Base-by-base conservation (phyloP, 2,888 invertebrate genomes). In the Lobophora halterata region DNA sequence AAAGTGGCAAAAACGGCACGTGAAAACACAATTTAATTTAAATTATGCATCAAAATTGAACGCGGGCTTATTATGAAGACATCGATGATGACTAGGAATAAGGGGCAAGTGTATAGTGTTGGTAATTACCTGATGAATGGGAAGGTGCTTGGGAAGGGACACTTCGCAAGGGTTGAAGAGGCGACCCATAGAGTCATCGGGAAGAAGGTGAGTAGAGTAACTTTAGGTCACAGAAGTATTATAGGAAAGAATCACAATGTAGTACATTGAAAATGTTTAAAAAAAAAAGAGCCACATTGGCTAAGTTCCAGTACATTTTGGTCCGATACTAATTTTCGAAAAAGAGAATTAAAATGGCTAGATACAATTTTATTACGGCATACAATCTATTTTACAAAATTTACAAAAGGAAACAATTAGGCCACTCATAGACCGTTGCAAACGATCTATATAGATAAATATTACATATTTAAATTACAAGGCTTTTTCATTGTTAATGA, bases 161-260 rank as follows among this genome's bases (percentile, higher is more conserved):
- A 93, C 75, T 93, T 93, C 70, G 93, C 93, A 10, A 88, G 90
- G 56, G 93, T 94, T 26, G 92, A 93, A 67, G 91, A 93, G 68
- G 93, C 93, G 6, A 89, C 90, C 16, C 93, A 93, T 70, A 88
- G 88, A 46, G 71, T 92, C 35, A 89, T 93, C 31, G 90, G 91
- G 53, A 89, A 90, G 59, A 93, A 93, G 91, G 93, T 93, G 68
- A 64, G 70, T 35, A 1, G n/a, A 20, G 13, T 28, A 6, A 14
- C 14, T 18, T 23, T 4, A 19, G 19, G 7, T 19, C 19, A 7
- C 19, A 8, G 19, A 19, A 19, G n/a, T n/a, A 19, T 19, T n/a
- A 7, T 19, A 7, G 19, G n/a, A 19, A n/a, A 8, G 19, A 19
- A 19, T 19, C 3, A 19, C 19, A 19, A 19, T 19, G 19, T 8